Evolutionary conservation across 2,888 invertebrate species (phyloP).

Genomic region (Drosophila birchii): DNA sequence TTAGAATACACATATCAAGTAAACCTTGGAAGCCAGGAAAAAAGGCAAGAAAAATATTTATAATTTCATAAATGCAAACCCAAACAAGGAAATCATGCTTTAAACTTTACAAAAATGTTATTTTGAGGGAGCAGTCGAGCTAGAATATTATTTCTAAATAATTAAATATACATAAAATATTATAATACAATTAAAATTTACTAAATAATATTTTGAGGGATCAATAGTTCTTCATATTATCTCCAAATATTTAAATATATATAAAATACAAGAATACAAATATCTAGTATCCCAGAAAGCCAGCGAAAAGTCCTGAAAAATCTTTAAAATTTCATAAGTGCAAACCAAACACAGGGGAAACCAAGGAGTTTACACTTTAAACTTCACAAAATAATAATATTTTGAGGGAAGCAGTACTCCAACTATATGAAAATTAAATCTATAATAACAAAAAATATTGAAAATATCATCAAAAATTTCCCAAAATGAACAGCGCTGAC

Average conservation of each 20-base stretch:
- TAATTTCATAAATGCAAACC: no score
- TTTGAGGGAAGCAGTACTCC: not conserved
- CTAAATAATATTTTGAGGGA: not conserved
- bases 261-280: no score
- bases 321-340: not conserved
- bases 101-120: not conserved
- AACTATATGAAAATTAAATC: not conserved
- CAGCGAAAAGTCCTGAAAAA: not conserved
- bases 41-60: no score
- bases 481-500: conserved; percentile 46
- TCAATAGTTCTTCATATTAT: no score
- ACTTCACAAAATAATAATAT: not conserved
- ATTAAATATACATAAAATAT: no score
- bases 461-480: not conserved
- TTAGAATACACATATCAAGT: no score
- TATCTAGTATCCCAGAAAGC: not conserved
- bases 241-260: no score
- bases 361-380: not conserved
- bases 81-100: no score
- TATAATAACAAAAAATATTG: not conserved
- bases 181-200: no score
- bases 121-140: no score
- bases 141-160: no score
- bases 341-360: not conserved
- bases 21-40: no score